phyloP scores from a whole-genome alignment of 1,140 invertebrate genomes.

The Helicoverpa zea region DNA sequence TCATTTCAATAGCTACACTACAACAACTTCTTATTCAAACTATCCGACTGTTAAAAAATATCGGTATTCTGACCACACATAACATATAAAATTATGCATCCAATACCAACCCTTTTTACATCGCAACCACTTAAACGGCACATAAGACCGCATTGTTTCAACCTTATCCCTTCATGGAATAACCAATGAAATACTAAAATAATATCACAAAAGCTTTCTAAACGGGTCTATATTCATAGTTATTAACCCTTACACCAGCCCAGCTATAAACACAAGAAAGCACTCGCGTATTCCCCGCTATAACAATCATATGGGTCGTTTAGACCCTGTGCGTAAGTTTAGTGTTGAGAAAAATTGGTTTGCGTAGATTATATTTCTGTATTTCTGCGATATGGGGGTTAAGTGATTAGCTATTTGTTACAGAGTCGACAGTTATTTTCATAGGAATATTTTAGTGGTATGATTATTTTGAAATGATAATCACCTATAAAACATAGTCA shows the following conservation, averaged over 20 bases:
- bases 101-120: neutral
- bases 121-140: neutral
- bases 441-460: neutral
- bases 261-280: conserved; percentile 59
- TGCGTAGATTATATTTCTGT: neutral
- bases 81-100: no score
- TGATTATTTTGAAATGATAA: no score
- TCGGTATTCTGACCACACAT: no score
- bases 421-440: neutral
- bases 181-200: conserved; percentile 1
- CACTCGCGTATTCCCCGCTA: conserved; percentile 52
- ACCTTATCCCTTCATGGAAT: neutral
- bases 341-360: conserved; percentile 23
- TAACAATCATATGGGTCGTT: conserved; percentile 5
- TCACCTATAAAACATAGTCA: no score
- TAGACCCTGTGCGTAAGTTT: conserved; percentile 2
- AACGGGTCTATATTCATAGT: conserved; percentile 40
- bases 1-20: no score
- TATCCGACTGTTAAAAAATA: no score
- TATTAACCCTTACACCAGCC: conserved; percentile 23
- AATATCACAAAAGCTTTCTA: conserved; percentile 42
- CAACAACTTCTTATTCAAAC: no score
- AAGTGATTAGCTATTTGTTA: conserved; percentile 23
- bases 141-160: neutral
- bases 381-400: neutral